A percentile compares a stretch with the other conserved stretches of the same genome.
phyloP scores from a whole-genome alignment of 2,888 invertebrate species.

The Slavum lentiscoides region DNA sequence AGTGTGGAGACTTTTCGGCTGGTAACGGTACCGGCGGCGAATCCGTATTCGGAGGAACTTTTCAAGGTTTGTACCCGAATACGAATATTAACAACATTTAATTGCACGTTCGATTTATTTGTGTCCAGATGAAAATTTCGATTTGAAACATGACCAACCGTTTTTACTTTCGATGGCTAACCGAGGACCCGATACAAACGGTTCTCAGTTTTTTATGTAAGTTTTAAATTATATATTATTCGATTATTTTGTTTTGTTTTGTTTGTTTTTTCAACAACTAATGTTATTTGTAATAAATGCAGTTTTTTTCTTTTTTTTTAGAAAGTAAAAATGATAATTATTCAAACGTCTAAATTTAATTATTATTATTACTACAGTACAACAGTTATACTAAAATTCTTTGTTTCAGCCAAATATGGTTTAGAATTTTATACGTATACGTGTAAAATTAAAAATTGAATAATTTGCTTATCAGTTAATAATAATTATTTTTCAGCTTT shows the following conservation, averaged over 20 bases:
- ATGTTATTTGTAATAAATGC: too few relatives aligned
- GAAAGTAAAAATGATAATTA: not conserved
- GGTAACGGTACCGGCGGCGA: slow-evolving; percentile 98
- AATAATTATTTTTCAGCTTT: too few relatives aligned
- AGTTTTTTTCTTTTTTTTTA: too few relatives aligned
- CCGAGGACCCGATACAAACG: slow-evolving; percentile 94
- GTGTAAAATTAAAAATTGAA: too few relatives aligned
- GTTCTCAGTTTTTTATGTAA: slow-evolving; percentile 99
- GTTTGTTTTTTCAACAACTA: too few relatives aligned
- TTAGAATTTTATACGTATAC: not conserved
- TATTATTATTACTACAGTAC: not conserved
- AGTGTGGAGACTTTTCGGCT: slow-evolving; percentile 86
- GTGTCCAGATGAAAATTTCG: slow-evolving; percentile 86
- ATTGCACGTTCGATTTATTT: slow-evolving; percentile 24
- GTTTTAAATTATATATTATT: slow-evolving; percentile 60
- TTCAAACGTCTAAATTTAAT: not conserved
- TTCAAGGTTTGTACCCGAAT: slow-evolving; percentile 73
- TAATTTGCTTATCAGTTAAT: too few relatives aligned
- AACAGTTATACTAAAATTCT: not conserved
- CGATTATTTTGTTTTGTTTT: too few relatives aligned
- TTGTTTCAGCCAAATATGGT: not conserved
- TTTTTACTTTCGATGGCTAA: slow-evolving; percentile 98
- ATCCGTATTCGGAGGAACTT: slow-evolving; percentile 95
- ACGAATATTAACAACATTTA: not conserved
- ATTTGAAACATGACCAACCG: slow-evolving; percentile 83